Evolutionary conservation across 1,140 invertebrate species (phyloP).

Genomic region (Zaprionus taronus): DNA sequence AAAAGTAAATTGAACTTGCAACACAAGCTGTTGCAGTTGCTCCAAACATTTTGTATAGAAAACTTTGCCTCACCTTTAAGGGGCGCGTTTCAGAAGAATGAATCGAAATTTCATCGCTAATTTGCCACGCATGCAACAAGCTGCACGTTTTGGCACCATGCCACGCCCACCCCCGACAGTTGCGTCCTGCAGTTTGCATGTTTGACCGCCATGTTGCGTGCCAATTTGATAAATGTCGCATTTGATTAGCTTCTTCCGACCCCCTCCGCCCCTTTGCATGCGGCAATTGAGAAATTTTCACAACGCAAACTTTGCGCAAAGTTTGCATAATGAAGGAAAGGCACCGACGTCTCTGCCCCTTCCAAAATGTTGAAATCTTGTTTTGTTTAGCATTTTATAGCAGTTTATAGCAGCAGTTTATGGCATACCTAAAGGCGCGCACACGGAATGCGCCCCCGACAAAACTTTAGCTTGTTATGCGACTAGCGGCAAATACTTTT

Average conservation of each 20-base stretch:
- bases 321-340: slow-evolving; percentile 76
- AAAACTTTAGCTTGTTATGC: slow-evolving; percentile 58
- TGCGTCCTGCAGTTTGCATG: slow-evolving; percentile 58
- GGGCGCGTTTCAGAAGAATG: neutral
- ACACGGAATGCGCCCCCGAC: slow-evolving; percentile 29
- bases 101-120: slow-evolving; percentile 31
- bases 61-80: neutral
- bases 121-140: slow-evolving; percentile 54
- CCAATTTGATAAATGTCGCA: slow-evolving; percentile 76
- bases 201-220: slow-evolving; percentile 62
- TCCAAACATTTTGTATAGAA: slow-evolving; percentile 12
- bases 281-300: slow-evolving; percentile 58
- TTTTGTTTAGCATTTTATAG: slow-evolving; percentile 54
- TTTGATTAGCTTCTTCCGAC: slow-evolving; percentile 58
- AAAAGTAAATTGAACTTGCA: neutral
- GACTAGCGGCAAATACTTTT: slow-evolving; percentile 46
- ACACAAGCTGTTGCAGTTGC: neutral
- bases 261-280: slow-evolving; percentile 40
- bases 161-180: slow-evolving; percentile 21
- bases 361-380: slow-evolving; percentile 37
- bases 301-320: slow-evolving; percentile 42
- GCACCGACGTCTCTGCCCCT: too few species aligned
- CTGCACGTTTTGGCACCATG: slow-evolving; percentile 6
- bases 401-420: slow-evolving; percentile 39
- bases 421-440: slow-evolving; percentile 55